Percentiles rank a stretch among this genome's conserved stretches.
phyloP scores from a whole-genome alignment of 2,113 vertebrate species.

The Desmodus rotundus region DNA sequence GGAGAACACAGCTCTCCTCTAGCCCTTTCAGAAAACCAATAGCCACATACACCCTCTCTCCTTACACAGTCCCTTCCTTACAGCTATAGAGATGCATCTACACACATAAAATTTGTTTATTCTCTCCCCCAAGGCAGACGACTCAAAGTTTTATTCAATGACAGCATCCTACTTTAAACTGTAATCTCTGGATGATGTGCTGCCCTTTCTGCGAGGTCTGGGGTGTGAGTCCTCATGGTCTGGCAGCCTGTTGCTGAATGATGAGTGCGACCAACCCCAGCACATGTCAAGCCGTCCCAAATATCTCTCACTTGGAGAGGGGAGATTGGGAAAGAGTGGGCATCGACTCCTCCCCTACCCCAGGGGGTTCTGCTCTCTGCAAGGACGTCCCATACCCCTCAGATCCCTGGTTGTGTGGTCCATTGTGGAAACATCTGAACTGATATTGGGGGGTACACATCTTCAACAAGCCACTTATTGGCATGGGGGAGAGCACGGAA shows the following conservation, averaged over 20 bases:
- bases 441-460: background rate
- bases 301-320: background rate
- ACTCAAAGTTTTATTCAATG: background rate
- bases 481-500: background rate
- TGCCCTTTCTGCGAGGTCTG: background rate
- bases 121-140: background rate
- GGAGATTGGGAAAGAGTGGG: background rate
- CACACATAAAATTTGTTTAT: background rate
- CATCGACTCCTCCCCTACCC: no score
- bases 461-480: background rate
- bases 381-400: background rate
- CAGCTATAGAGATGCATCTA: background rate
- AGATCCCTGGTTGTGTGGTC: background rate
- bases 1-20: background rate
- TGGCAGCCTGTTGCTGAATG: background rate
- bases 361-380: background rate
- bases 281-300: background rate
- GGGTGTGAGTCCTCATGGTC: rapidly evolving
- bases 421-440: background rate
- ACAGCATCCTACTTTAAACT: no score
- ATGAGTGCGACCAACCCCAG: background rate
- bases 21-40: background rate
- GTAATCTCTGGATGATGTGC: background rate
- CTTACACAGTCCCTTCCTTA: background rate
- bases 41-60: background rate